Conservation (phyloP, 2,888 invertebrate species). For the Sminthurides aquaticus region DNA sequence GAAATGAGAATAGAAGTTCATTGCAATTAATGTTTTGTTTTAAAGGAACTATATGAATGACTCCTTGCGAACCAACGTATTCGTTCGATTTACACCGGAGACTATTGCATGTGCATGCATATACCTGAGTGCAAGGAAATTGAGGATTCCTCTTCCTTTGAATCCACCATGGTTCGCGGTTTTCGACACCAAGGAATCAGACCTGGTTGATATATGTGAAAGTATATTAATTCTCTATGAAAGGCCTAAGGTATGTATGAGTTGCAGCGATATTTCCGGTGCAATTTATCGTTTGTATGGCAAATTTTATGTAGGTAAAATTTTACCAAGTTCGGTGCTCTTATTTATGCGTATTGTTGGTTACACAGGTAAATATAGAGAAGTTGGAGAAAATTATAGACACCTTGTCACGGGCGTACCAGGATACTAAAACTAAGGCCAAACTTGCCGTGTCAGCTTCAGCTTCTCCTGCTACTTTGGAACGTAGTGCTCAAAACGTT, state of each 20-base stretch:
- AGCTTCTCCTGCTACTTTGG: neutral
- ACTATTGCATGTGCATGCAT: slow-evolving; percentile 99
- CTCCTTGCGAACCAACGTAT: slow-evolving; percentile 90
- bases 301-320: neutral
- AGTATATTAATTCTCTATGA: slow-evolving; percentile 77
- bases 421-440: slow-evolving; percentile 56
- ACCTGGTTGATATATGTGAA: slow-evolving; percentile 74
- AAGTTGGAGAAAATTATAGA: slow-evolving; percentile 66
- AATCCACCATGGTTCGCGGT: slow-evolving; percentile 83
- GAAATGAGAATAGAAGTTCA: neutral
- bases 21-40: slow-evolving; percentile 21
- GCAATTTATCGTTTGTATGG: too few species aligned
- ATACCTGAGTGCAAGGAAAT: slow-evolving; percentile 81
- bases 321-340: neutral
- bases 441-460: slow-evolving; percentile 24
- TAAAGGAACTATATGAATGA: slow-evolving; percentile 97
- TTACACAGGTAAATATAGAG: slow-evolving; percentile 59
- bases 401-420: slow-evolving; percentile 62
- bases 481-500: neutral
- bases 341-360: slow-evolving; percentile 2
- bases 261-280: too few species aligned
- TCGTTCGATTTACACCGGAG: slow-evolving; percentile 90
- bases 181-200: slow-evolving; percentile 73
- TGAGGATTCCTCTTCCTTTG: slow-evolving; percentile 75
- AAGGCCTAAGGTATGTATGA: slow-evolving; percentile 64